Base-by-base conservation (phyloP, 2,888 invertebrate species). In the Drosophila planitibia region DNA sequence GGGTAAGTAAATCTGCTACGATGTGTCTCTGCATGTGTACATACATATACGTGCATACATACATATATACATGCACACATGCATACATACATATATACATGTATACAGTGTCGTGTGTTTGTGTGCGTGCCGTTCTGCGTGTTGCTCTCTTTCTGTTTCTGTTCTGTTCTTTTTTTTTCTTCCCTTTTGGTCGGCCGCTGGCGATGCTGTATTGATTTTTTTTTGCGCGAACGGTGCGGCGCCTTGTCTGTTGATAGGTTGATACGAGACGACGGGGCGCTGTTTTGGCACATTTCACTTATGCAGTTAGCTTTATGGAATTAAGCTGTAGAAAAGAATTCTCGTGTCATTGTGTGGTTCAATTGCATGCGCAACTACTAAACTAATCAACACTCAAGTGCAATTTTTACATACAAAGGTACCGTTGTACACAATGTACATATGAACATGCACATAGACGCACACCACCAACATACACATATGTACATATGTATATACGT, bases 171-270 rank as follows among this genome's bases (percentile, higher is more conserved):
- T 79, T 77, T 82, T 85, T 78, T 74, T 76, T 71, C 77, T 83
- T 81, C 77, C 75, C 73, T 65, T 72, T 76, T 72, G 51, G 61
- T 62, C 68, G 70, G 67, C 55, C 69, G 73, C 62, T 65, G 55
- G 85, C 85, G 90, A 85, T 85, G 85, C 90, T 85, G 90, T 85
- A 85, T 85, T 90, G 85, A 85, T 85, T 85, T 85, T 84, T 41
- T 83, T 76, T 78, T 75, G 76, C 71, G 85, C 76, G 79, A 70
- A 67, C 74, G 66, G 54, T 81, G 70, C 61, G 85, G 33, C 62
- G 65, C 69, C 44, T 64, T 72, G 63, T 65, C 25, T 54, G 37
- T 37, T 12, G 47, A 39, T 57, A 47, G 47, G 25, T 28, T 35
- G 47, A 19, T 19, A 12, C n/a, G 47, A 25, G 51, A 28, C 52